Evolutionary conservation across 1,140 invertebrate species (phyloP), one percentile per base, ranked within the genome.

Genomic region (Zaprionus vittiger): DNA sequence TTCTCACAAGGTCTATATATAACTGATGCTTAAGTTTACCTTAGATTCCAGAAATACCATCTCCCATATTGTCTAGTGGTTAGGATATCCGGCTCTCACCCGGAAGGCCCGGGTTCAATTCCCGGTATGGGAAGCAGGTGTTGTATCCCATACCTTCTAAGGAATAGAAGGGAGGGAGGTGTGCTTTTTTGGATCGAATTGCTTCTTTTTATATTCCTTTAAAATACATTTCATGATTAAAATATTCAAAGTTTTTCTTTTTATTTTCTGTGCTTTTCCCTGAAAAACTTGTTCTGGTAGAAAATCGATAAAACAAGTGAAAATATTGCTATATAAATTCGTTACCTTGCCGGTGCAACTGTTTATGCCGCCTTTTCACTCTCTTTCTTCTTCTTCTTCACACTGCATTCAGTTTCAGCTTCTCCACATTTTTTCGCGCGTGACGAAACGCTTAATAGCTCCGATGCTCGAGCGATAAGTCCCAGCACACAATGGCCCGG

Each of bases 71-170:
- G 71, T 74, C 76, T 78, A 73, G 73, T 68, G 57, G 61, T 56
- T 81, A 66, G 55, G 79, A 81, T 70, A 79, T 84, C 79, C 78
- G 71, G 67, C 41, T 73, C 61, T 96, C 95, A 96, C 95, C 95
- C 95, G 95, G 95, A 94, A 96, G 95, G 95, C 95, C 95, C 95
- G 95, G 95, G 95, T 96, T 96, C 95, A 95, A 96, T 96, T 96
- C 96, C 96, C 95, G 95, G 96, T 95, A 96, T 95, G 95, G 95
- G 95, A 96, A n/a, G n/a, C n/a, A n/a, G n/a, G n/a, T n/a, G n/a
- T n/a, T n/a, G n/a, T n/a, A n/a, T n/a, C n/a, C n/a, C n/a, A n/a
- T n/a, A n/a, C 28, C 6, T 26, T 26, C 24, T 1, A 31, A 7
- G 28, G 6, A 26, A 28, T n/a, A n/a, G 1, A 2, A 7, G 1